These are phyloP conservation scores for Araneus ventricosus DNA, from an alignment of 1,140 invertebrate genomes.

Conservation along the genomic window DNA sequence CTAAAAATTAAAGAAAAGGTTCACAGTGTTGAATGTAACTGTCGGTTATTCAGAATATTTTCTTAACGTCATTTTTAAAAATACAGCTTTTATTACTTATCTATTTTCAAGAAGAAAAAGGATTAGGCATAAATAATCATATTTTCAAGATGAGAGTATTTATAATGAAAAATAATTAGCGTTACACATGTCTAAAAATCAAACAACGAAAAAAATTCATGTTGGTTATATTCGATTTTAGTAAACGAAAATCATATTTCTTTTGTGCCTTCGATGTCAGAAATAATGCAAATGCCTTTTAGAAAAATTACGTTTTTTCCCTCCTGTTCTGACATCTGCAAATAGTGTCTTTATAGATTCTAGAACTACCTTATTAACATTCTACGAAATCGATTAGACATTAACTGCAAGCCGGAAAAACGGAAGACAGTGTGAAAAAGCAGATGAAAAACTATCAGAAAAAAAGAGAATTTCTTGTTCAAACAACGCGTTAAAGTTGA, in stretches of 20 bases:
- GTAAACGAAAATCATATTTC: conserved; percentile 28
- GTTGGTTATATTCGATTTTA: not conserved
- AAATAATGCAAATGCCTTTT: conserved; percentile 2
- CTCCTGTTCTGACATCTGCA: conserved; percentile 9
- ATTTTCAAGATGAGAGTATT: not conserved
- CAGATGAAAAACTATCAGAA: not conserved
- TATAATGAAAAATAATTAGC: not conserved
- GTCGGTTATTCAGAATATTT: too few relatives aligned
- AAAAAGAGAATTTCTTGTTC: conserved; percentile 26
- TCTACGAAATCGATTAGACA: conserved; percentile 36
- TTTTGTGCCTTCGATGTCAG: not conserved
- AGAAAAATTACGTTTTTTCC: conserved; percentile 2
- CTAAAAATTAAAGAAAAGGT: too few relatives aligned
- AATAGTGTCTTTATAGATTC: not conserved
- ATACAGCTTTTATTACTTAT: too few relatives aligned
- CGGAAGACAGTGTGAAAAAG: not conserved
- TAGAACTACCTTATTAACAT: not conserved
- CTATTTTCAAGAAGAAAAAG: too few relatives aligned
- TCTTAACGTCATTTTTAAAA: too few relatives aligned
- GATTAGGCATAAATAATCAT: too few relatives aligned
- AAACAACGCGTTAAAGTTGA: conserved; percentile 25
- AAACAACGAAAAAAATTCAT: not conserved
- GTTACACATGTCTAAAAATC: not conserved
- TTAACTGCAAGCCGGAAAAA: conserved; percentile 34
- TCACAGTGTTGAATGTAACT: too few relatives aligned